Percentiles rank a stretch among this genome's conserved stretches.
These are phyloP conservation scores for Pegoplata infirma DNA, from an alignment of 2,888 invertebrate species.

Conservation along the genomic window DNA sequence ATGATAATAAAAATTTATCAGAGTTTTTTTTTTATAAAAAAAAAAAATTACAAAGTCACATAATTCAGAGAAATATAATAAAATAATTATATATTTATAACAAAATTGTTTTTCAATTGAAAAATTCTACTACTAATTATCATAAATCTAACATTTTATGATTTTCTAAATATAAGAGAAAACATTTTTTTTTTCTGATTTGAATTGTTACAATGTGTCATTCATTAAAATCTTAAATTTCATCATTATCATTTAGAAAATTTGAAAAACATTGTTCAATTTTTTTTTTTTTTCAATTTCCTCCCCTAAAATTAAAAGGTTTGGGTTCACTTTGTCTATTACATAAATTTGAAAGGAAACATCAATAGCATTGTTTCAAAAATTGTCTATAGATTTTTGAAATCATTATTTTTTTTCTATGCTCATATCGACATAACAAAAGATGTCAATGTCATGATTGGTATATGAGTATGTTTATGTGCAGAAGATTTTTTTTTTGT, in stretches of 20 bases:
- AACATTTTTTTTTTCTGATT: not conserved
- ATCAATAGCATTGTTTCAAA: slow-evolving; percentile 43
- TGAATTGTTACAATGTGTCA: not conserved
- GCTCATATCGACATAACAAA: slow-evolving; percentile 29
- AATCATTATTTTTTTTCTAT: slow-evolving; percentile 37
- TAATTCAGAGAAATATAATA: not conserved
- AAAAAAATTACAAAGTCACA: not conserved
- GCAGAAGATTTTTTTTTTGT: not conserved
- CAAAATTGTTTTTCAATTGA: too few species aligned
- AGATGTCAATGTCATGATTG: slow-evolving; percentile 48
- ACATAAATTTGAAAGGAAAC: slow-evolving; percentile 37
- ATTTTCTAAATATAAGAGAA: too few species aligned
- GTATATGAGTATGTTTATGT: not conserved
- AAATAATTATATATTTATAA: too few species aligned
- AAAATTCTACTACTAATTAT: too few species aligned
- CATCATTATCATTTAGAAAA: not conserved
- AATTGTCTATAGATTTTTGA: slow-evolving; percentile 47
- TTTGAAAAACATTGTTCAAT: not conserved
- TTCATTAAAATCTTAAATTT: not conserved
- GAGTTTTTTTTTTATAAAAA: not conserved
- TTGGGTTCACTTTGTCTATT: too few species aligned
- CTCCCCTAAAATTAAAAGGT: not conserved
- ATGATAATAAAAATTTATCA: not conserved
- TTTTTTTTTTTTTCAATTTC: not conserved
- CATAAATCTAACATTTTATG: too few species aligned